Evolutionary conservation across 2,888 invertebrate species (phyloP).

Genomic region (Tiliacea aurago): DNA sequence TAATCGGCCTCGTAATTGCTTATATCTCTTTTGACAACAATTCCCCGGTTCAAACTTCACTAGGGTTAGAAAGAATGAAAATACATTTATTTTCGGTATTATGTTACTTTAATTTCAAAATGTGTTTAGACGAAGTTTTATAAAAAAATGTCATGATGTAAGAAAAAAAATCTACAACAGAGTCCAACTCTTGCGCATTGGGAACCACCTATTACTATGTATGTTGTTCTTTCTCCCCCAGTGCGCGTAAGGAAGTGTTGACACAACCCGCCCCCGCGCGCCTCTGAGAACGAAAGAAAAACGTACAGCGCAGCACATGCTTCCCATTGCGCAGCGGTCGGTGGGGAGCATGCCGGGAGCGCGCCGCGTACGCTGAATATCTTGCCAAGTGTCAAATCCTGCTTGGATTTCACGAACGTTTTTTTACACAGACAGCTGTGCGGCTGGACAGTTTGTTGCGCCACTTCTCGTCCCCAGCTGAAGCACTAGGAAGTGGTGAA

Average conservation of each 20-base stretch:
- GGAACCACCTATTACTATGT: constrained; percentile 19
- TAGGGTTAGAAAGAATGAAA: too few species aligned
- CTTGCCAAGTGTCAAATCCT: neutral
- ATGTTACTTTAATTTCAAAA: too few species aligned
- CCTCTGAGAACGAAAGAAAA: constrained; percentile 59
- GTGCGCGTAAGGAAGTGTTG: constrained; percentile 3
- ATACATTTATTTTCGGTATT: too few species aligned
- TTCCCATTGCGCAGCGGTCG: constrained; percentile 35
- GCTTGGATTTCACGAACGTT: neutral
- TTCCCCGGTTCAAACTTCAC: too few species aligned
- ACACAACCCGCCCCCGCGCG: constrained; percentile 15
- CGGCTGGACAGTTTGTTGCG: too few species aligned
- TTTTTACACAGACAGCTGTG: too few species aligned
- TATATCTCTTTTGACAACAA: neutral
- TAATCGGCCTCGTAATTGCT: neutral
- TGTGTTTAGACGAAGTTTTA: too few species aligned
- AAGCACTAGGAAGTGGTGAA: too few species aligned
- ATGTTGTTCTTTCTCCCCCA: constrained; percentile 44
- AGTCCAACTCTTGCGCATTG: constrained; percentile 20
- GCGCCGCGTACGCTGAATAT: neutral
- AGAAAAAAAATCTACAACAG: too few species aligned
- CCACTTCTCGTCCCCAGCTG: too few species aligned
- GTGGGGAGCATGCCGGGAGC: neutral
- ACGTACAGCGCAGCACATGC: constrained; percentile 39
- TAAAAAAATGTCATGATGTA: too few species aligned